phyloP scores from a whole-genome alignment of 2,797 vertebrate genomes.

The Champsocephalus gunnari region DNA sequence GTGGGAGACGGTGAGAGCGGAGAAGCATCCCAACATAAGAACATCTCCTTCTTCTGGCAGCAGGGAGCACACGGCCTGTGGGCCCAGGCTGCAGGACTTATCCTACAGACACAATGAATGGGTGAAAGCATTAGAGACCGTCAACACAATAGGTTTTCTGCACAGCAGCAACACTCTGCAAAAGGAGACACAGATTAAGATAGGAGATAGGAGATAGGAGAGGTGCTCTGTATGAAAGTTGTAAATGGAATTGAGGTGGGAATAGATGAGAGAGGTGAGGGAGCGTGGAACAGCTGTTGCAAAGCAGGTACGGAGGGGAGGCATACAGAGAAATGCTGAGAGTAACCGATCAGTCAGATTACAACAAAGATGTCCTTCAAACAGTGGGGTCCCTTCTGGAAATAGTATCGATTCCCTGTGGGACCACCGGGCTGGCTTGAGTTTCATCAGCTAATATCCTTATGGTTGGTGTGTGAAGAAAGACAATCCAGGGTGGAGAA shows the following conservation, averaged over 20 bases:
- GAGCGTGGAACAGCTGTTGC: constrained; percentile 22
- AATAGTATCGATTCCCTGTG: constrained; percentile 19
- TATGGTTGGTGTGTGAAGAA: constrained; percentile 15
- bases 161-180: constrained; percentile 2
- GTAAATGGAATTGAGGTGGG: background rate
- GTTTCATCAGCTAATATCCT: constrained; percentile 25
- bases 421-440: constrained; percentile 11
- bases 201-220: background rate
- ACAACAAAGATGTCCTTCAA: constrained; percentile 52
- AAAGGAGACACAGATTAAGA: constrained; percentile 8
- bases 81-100: constrained; percentile 90
- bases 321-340: background rate
- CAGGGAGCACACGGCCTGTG: constrained; percentile 83
- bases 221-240: background rate
- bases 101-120: constrained; percentile 82
- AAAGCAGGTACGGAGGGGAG: constrained; percentile 12
- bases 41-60: constrained; percentile 84
- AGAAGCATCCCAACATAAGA: constrained; percentile 86
- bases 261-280: constrained; percentile 30
- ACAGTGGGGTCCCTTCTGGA: constrained; percentile 34
- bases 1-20: constrained; percentile 88
- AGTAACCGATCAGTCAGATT: constrained; percentile 31
- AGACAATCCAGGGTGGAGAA: constrained; percentile 16
- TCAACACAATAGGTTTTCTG: background rate
- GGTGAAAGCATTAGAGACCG: constrained; percentile 20